Evolutionary conservation across 2,113 vertebrate genomes (phyloP).

Genomic region (Coturnix japonica): DNA sequence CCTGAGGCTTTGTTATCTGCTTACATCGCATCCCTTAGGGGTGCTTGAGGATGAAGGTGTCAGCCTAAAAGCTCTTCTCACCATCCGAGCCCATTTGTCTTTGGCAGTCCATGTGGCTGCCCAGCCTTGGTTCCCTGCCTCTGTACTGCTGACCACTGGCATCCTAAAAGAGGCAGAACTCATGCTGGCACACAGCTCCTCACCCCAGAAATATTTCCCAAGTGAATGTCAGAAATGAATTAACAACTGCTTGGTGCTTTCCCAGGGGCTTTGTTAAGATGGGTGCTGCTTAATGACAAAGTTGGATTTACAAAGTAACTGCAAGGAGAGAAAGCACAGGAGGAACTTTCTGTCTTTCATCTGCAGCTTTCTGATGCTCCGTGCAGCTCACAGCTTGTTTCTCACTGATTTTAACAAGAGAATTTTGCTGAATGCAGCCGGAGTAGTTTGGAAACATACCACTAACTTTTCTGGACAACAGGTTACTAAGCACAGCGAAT

Average conservation of each 20-base stretch:
- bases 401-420: not conserved
- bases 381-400: not conserved
- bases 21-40: not conserved
- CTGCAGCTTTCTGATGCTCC: not conserved
- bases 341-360: constrained; percentile 6
- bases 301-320: constrained; percentile 42
- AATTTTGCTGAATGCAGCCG: not conserved
- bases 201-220: not conserved
- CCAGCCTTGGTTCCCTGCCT: not conserved
- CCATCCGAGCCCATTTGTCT: not conserved
- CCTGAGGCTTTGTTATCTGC: not conserved
- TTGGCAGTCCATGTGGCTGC: not conserved
- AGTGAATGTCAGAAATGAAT: not conserved
- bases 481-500: not conserved
- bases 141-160: rapidly evolving
- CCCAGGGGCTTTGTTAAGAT: not conserved
- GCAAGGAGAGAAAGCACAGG: not conserved
- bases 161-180: not conserved
- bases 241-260: not conserved
- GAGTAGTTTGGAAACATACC: not conserved
- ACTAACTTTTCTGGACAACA: not conserved
- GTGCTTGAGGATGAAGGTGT: not conserved
- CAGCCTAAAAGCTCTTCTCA: not conserved
- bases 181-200: not conserved
- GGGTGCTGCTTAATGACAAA: constrained; percentile 20